Percentiles rank a stretch among this genome's conserved stretches.
phyloP scores from a whole-genome alignment of 2,888 invertebrate genomes.

The Nephrotoma guestfalica region DNA sequence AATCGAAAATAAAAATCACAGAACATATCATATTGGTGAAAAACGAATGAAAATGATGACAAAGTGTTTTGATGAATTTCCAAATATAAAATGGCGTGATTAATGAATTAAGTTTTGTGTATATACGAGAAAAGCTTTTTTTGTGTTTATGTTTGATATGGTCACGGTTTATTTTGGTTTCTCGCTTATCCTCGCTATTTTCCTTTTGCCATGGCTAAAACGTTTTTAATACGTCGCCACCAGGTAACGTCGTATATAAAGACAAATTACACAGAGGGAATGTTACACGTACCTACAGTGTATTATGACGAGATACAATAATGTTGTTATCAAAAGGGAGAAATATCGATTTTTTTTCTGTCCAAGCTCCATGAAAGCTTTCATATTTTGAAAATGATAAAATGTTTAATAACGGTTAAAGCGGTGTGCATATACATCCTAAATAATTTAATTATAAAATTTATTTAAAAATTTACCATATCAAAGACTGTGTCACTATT shows the following conservation, averaged over 20 bases:
- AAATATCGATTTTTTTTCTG: not conserved
- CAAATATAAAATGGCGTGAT: not conserved
- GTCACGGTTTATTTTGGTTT: not conserved
- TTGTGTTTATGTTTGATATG: not conserved
- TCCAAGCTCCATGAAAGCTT: not conserved
- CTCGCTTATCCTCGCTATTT: not conserved
- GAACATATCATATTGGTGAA: not conserved
- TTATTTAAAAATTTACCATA: slow-evolving; percentile 10
- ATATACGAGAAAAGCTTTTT: not conserved
- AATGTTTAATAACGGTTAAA: not conserved
- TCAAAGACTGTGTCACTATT: slow-evolving; percentile 18
- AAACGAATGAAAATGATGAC: not conserved
- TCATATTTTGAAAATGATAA: not conserved
- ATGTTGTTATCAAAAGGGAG: not conserved
- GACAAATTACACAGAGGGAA: not conserved
- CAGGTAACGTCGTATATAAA: not conserved
- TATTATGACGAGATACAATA: not conserved
- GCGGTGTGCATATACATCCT: not conserved
- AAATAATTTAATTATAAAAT: not conserved
- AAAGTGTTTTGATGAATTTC: not conserved
- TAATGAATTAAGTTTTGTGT: not conserved
- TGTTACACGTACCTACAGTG: not conserved
- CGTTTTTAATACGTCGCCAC: not conserved
- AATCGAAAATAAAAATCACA: not conserved
- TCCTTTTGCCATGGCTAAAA: not conserved